Evolutionary conservation across 2,797 vertebrate genomes (phyloP), one percentile per base, ranked within the genome.

Genomic region (Molothrus aeneus): DNA sequence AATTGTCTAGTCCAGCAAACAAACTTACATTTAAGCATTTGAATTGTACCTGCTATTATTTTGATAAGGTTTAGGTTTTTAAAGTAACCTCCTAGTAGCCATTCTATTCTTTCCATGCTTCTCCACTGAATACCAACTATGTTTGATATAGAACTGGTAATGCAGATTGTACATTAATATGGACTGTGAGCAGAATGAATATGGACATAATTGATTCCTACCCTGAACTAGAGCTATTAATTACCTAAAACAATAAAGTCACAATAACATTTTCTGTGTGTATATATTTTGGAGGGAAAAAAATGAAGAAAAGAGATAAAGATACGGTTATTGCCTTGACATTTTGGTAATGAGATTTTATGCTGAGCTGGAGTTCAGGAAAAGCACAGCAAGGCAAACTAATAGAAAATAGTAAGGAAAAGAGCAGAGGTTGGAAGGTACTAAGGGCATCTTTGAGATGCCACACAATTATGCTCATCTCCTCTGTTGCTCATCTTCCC

Each of bases 331-430:
- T 93, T 96, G 80, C 69, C 36, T 81, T 93, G 95, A 96, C 92
- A 88, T 97, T 96, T 97, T 90, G 36, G 20, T 95, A 94, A 93
- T 93, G 85, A 77, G 80, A 92, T 94, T 92, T 90, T 92, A 81
- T 81, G 78, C 74, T 81, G 77, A 79, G 47, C 34, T 93, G 74
- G 51, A 80, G 68, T 92, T 93, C 61, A 85, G 50, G 42, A 70
- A 71, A 75, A 88, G 69, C 66, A 50, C 20, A 73, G 50, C 63
- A 73, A 93, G 48, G 19, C 9, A 88, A 88, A 84, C n/a, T 73
- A 91, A 94, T 78, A 75, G 80, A 92, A 88, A 92, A 89, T 36
- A 53, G 11, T 42, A 84, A 64, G 42, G 60, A 70, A 96, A 95
- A 90, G 85, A 91, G 87, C 66, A 93, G 74, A 95, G 83, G 88